Conservation (phyloP, 2,113 vertebrate species). For the Malurus melanocephalus region DNA sequence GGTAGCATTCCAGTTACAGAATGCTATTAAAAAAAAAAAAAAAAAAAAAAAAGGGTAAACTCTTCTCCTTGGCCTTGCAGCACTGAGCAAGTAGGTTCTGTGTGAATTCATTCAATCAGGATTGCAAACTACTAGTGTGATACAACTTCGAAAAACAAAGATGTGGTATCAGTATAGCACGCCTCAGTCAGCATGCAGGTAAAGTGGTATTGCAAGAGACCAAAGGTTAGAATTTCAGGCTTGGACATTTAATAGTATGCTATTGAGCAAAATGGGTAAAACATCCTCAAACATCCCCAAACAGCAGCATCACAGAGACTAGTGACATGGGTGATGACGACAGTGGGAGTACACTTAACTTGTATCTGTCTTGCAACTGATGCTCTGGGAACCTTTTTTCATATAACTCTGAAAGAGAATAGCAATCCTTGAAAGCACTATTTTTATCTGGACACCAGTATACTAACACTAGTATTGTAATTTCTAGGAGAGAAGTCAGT, state of each 20-base stretch:
- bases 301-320: neutral
- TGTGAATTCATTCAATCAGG: neutral
- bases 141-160: neutral
- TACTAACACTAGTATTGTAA: neutral
- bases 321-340: neutral
- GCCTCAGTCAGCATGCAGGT: neutral
- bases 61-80: neutral
- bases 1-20: neutral
- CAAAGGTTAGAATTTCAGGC: neutral
- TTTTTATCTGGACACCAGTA: neutral
- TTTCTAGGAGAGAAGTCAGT: neutral
- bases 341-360: neutral
- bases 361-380: neutral
- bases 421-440: neutral
- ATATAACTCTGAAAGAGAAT: neutral
- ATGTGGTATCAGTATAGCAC: neutral
- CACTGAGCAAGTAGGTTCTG: neutral
- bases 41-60: neutral
- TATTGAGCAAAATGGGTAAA: neutral
- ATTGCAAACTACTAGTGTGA: neutral
- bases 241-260: neutral
- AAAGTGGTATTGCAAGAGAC: neutral
- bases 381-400: neutral
- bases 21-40: neutral
- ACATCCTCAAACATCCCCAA: neutral